phyloP scores from a whole-genome alignment of 1,140 invertebrate species.

The Asobara japonica region DNA sequence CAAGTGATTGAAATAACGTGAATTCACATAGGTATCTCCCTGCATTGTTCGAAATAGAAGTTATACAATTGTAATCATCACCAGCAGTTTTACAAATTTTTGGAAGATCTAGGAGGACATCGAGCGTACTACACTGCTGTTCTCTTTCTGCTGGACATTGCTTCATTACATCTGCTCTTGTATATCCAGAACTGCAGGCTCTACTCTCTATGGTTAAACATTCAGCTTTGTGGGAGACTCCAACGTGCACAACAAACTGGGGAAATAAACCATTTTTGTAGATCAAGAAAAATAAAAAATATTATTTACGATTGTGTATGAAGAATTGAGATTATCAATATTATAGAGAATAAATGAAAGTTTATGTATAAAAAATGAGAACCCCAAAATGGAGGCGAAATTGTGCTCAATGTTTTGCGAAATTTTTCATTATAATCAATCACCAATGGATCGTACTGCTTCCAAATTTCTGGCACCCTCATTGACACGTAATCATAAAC shows the following conservation, averaged over 20 bases:
- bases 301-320: too few species aligned
- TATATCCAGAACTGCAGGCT: constrained; percentile 70
- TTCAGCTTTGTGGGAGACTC: constrained; percentile 68
- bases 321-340: too few species aligned
- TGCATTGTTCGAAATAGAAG: constrained; percentile 60
- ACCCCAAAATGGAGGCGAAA: too few species aligned
- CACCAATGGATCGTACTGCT: constrained; percentile 73
- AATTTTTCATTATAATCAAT: too few species aligned
- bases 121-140: constrained; percentile 49
- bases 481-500: constrained; percentile 72
- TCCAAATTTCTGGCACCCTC: constrained; percentile 73
- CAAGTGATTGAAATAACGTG: constrained; percentile 74
- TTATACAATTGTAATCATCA: constrained; percentile 48
- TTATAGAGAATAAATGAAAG: too few species aligned
- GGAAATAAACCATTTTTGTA: too few species aligned
- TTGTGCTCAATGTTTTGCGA: too few species aligned
- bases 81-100: constrained; percentile 62
- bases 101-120: constrained; percentile 59
- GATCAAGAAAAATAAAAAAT: too few species aligned
- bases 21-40: constrained; percentile 77
- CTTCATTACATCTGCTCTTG: constrained; percentile 63
- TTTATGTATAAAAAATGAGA: too few species aligned
- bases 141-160: constrained; percentile 59
- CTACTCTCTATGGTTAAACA: constrained; percentile 70
- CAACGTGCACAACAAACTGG: constrained; percentile 75